Percentiles rank a stretch among this genome's conserved stretches.
phyloP scores from a whole-genome alignment of 2,113 vertebrate genomes.

The Hyperoodon ampullatus region DNA sequence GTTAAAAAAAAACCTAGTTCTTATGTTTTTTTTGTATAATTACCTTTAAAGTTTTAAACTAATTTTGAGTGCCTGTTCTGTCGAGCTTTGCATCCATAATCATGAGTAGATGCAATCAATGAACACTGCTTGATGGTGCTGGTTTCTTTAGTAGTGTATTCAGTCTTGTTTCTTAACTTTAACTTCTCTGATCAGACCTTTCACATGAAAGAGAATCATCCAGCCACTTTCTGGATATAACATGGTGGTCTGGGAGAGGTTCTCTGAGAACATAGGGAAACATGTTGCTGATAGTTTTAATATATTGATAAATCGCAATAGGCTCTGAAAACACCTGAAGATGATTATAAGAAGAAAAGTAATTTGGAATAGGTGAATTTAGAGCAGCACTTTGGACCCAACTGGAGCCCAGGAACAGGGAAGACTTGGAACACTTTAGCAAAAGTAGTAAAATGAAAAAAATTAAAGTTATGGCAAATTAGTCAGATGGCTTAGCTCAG shows the following conservation, averaged over 20 bases:
- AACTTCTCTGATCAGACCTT: background rate
- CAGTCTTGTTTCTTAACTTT: background rate
- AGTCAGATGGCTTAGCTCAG: slow-evolving; percentile 41
- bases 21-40: background rate
- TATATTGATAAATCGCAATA: background rate
- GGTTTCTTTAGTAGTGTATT: background rate
- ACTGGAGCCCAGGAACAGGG: background rate
- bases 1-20: background rate
- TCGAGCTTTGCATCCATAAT: background rate
- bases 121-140: background rate
- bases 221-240: background rate
- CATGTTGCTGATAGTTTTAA: background rate
- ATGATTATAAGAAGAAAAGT: slow-evolving; percentile 35
- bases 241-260: background rate
- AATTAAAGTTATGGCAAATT: background rate
- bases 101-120: background rate
- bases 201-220: background rate
- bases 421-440: slow-evolving; percentile 27
- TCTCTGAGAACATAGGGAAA: background rate
- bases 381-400: background rate
- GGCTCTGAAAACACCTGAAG: background rate
- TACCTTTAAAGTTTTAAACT: background rate
- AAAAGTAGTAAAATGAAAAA: slow-evolving; percentile 55
- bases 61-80: background rate
- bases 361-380: slow-evolving; percentile 1